Evolutionary conservation across 2,888 invertebrate species (phyloP), one percentile per base, ranked within the genome.

Genomic region (Trilocha varians): DNA sequence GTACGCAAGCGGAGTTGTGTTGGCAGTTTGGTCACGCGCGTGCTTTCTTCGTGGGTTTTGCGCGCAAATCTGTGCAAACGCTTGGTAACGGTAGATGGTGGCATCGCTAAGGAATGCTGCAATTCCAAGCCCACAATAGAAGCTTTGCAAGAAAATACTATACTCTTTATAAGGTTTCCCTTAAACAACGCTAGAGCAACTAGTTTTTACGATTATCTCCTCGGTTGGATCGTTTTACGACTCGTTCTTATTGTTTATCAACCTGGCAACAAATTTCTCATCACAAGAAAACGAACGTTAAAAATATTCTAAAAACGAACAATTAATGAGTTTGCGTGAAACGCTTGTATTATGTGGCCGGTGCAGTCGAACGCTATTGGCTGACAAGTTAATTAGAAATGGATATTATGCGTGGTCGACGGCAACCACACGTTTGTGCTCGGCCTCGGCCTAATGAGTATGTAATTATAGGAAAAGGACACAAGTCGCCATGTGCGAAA

Each of bases 1-100:
- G 37, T 43, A 34, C 66, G 61, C 65, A 72, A 65, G 67, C 70
- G 59, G 11, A 5, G 25, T 65, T 52, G 53, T 52, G 64, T 82
- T 67, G 54, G 67, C 58, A 83, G 69, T 65, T 70, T 45, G 60
- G 72, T 79, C 84, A 83, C 82, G 84, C 69, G 70, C 73, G 61
- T 72, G 82, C 83, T 83, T 83, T 83, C 84, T 80, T 83, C 75
- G 72, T 69, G 73, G 63, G 76, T 79, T 80, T 84, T 76, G 80
- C 79, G 75, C 75, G 79, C 78, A 71, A 82, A 80, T 76, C 75
- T 71, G 63, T 57, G 66, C 71, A 65, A 71, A 66, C 59, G 67
- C 61, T 63, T 64, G 52, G 60, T 84, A 84, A 84, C 84, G 84
- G 84, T 80, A 74, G 67, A 66, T 64, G 65, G 61, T 65, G 66